These are phyloP conservation scores for Leptocoma aspasia DNA, from an alignment of 2,113 vertebrate species.

Conservation along the genomic window DNA sequence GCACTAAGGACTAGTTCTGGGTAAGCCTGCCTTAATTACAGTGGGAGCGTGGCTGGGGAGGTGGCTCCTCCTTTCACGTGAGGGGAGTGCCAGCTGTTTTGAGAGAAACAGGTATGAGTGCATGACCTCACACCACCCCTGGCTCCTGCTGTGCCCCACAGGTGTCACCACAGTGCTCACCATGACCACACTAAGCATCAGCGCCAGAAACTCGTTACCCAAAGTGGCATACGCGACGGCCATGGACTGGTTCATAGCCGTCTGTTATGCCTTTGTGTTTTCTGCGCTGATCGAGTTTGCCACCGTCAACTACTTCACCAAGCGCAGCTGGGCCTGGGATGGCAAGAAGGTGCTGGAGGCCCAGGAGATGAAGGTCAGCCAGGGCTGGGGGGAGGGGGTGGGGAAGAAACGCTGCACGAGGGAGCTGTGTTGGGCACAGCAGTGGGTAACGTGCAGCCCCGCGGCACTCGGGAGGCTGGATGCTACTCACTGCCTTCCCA, in stretches of 20 bases:
- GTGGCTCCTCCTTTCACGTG: neutral
- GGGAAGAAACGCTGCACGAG: conserved; percentile 49
- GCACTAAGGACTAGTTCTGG: neutral
- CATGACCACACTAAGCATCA: conserved; percentile 99
- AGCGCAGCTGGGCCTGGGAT: conserved; percentile 99
- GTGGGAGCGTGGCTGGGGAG: fast-evolving
- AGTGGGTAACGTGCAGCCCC: conserved; percentile 70
- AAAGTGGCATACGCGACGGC: conserved; percentile 99
- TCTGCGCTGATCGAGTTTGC: conserved; percentile 99
- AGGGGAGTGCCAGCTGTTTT: neutral
- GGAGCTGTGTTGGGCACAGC: conserved; percentile 51
- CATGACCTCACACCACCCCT: neutral
- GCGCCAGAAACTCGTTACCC: conserved; percentile 97
- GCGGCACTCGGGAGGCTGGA: conserved; percentile 45
- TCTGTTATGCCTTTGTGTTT: conserved; percentile 99
- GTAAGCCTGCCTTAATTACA: neutral
- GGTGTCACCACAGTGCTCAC: conserved; percentile 98
- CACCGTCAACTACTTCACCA: conserved; percentile 99
- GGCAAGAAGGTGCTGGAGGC: conserved; percentile 91
- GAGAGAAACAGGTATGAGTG: fast-evolving
- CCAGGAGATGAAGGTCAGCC: conserved; percentile 91
- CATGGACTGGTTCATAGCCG: conserved; percentile 99
- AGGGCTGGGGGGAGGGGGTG: neutral
- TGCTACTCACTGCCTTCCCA: conserved; percentile 68
- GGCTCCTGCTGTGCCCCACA: conserved; percentile 64